phyloP scores from a whole-genome alignment of 2,888 invertebrate genomes.

The Eulithis testata region DNA sequence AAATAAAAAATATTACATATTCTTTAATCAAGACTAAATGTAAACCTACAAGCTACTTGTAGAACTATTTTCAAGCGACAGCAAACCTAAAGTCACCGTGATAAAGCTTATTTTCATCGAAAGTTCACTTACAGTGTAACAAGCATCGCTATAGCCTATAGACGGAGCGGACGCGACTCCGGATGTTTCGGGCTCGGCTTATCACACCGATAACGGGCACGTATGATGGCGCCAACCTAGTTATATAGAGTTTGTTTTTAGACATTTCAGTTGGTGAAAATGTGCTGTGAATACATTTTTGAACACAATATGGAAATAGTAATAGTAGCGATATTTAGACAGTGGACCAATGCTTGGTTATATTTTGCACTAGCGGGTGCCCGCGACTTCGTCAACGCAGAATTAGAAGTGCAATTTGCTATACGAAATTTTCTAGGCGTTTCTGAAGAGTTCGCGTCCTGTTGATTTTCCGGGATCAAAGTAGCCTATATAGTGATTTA shows the following conservation, averaged over 20 bases:
- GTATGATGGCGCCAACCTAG: conserved; percentile 42
- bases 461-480: no score
- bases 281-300: conserved; percentile 5
- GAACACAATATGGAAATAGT: no score
- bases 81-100: conserved; percentile 1
- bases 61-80: not conserved
- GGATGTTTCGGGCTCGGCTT: conserved; percentile 70
- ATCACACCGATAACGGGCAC: conserved; percentile 73
- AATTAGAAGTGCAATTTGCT: no score
- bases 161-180: conserved; percentile 55
- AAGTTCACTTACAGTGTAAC: conserved; percentile 11
- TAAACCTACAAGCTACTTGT: not conserved
- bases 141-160: conserved; percentile 19
- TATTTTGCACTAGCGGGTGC: no score
- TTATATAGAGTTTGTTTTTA: conserved; percentile 33
- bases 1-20: no score
- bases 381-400: no score
- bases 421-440: no score
- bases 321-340: no score
- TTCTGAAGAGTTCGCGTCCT: no score
- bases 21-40: no score
- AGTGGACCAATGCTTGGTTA: no score
- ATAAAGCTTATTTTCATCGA: conserved; percentile 22
- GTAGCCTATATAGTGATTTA: no score
- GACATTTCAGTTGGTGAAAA: conserved; percentile 31